phyloP scores from a whole-genome alignment of 2,113 vertebrate species.

The Tenrec ecaudatus region DNA sequence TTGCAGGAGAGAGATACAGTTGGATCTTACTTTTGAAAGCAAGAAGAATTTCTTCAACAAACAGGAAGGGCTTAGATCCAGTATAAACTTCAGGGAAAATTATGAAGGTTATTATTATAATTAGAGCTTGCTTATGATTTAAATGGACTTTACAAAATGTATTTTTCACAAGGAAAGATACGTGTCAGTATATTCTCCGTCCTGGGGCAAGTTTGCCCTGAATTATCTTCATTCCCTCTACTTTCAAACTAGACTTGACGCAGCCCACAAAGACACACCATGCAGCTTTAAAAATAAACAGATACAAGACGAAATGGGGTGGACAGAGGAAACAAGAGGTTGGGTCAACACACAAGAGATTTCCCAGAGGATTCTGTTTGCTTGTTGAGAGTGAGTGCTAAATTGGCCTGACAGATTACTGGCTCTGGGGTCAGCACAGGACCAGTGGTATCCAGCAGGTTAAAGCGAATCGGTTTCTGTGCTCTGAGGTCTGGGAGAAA shows the following conservation, averaged over 20 bases:
- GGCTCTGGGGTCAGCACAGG: not conserved
- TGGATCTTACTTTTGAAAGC: not conserved
- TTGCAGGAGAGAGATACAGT: not conserved
- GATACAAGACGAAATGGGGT: not conserved
- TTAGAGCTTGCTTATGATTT: not conserved
- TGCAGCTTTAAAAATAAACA: not conserved
- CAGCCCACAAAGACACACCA: not conserved
- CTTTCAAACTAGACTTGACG: slow-evolving; percentile 25
- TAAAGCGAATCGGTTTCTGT: not conserved
- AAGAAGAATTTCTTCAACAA: not conserved
- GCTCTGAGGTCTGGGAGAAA: not conserved
- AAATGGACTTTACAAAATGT: slow-evolving; percentile 25
- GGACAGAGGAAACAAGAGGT: not conserved
- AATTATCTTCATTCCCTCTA: not conserved
- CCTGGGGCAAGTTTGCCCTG: not conserved
- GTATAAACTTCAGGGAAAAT: not conserved
- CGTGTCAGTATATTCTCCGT: not conserved
- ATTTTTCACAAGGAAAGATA: slow-evolving; percentile 1
- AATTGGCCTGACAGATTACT: not conserved
- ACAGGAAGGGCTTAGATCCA: not conserved
- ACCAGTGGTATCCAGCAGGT: not conserved
- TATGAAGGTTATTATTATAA: not conserved
- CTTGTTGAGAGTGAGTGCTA: not conserved
- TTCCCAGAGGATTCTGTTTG: not conserved
- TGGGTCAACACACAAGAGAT: not conserved